Base-by-base conservation (phyloP, 92 coral and sea anemone genomes). In the Umimayanthus chanpuru region DNA sequence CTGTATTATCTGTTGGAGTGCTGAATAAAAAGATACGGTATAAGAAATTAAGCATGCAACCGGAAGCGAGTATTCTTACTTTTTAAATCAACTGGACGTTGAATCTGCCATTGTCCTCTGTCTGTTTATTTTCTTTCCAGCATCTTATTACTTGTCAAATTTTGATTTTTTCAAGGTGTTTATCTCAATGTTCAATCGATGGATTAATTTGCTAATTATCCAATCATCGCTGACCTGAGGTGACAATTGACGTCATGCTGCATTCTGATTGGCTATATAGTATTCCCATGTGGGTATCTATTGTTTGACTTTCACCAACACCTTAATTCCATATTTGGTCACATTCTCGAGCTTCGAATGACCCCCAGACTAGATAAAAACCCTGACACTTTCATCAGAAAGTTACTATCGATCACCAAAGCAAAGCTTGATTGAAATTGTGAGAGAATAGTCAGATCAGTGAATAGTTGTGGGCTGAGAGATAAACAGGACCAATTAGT, bases 181-280 rank as follows among this genome's bases (percentile, higher is more conserved):
- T 83, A 83, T 83, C 87, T 43, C 79, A 47, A 83, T 71, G 76
- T 28, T 67, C 78, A 83, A 47, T 83, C 87, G 55, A 68, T 49
- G 15, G 78, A 73, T 83, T 83, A 83, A 83, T 75, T 75, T 39
- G 79, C 44, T 39, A 18, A 75, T 83, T 83, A 83, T 43, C 87
- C 87, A 83, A 83, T 83, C 87, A 83, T 41, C 14, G 73, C 39
- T 83, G 68, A 44, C 78, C 77, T 68, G 26, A n/a, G 77, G 32
- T 70, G 44, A 53, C 65, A 20, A 68, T 83, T 83, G 87, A 83
- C 87, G 87, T 83, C 87, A 83, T 83, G 20, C 15, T 47, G 25
- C 29, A 0, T 56, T 90, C 66, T 93, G 94, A 93, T 93, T 93
- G 98, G 98, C 87, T 86, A 23, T 44, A 14, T 61, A 41, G 12